Conservation (phyloP, 2,113 vertebrate species). For the Crypturellus undulatus region DNA sequence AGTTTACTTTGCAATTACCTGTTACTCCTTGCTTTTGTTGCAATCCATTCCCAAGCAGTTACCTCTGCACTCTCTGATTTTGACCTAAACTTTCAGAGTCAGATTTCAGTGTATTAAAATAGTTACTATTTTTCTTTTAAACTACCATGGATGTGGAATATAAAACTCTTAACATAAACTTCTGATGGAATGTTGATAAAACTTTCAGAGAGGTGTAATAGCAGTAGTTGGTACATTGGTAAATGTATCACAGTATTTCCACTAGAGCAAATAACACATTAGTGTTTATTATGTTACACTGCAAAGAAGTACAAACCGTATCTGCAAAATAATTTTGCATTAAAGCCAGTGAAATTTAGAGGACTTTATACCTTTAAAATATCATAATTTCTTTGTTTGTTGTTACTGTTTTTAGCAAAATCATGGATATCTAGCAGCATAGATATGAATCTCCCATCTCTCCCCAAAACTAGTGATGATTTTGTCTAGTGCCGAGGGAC, state of each 20-base stretch:
- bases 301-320: background rate
- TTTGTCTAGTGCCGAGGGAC: background rate
- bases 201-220: background rate
- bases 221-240: background rate
- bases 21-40: background rate
- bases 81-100: background rate
- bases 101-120: background rate
- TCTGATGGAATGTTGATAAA: background rate
- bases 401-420: conserved; percentile 1
- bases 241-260: background rate
- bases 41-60: background rate
- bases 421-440: background rate
- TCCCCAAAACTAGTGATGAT: background rate
- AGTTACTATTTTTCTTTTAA: background rate
- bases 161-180: background rate
- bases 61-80: background rate
- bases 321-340: background rate
- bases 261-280: background rate
- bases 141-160: background rate
- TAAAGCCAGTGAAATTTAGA: background rate
- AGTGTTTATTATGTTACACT: background rate
- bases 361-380: background rate
- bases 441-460: background rate
- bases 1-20: background rate
- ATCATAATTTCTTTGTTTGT: background rate